Evolutionary conservation across 2,888 invertebrate species (phyloP).

Genomic region (Conops quadrifasciatus): DNA sequence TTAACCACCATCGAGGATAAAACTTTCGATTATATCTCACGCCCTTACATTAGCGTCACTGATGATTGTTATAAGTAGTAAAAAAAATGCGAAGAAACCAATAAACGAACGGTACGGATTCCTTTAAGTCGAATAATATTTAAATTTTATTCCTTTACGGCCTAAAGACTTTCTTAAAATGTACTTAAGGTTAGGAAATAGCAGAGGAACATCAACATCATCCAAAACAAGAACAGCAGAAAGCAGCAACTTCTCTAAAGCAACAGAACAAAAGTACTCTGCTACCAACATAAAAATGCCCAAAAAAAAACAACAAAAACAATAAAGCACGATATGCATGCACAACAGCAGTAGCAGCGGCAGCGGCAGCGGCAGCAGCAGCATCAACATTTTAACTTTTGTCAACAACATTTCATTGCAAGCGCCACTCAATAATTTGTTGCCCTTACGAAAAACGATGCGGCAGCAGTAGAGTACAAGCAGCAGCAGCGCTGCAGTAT

Average conservation of each 20-base stretch:
- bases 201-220: neutral
- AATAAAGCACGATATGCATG: too few relatives aligned
- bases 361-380: neutral
- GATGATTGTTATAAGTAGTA: too few relatives aligned
- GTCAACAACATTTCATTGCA: conserved; percentile 24
- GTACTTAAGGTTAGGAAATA: neutral
- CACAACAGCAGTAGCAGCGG: too few relatives aligned
- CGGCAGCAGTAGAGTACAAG: conserved; percentile 20
- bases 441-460: conserved; percentile 21
- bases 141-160: conserved; percentile 1
- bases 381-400: neutral
- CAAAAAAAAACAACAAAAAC: too few relatives aligned
- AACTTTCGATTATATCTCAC: too few relatives aligned
- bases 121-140: neutral
- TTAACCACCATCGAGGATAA: too few relatives aligned
- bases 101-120: neutral
- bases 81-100: neutral
- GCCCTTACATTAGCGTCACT: too few relatives aligned
- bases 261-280: neutral
- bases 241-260: neutral
- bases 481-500: neutral
- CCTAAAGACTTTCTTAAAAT: too few relatives aligned
- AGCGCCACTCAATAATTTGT: conserved; percentile 39
- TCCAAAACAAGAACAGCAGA: neutral
- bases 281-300: neutral